Percentiles rank a stretch among this genome's conserved stretches.
Evolutionary conservation across 1,140 invertebrate species (phyloP).

Genomic region (Brachionus sp.): DNA sequence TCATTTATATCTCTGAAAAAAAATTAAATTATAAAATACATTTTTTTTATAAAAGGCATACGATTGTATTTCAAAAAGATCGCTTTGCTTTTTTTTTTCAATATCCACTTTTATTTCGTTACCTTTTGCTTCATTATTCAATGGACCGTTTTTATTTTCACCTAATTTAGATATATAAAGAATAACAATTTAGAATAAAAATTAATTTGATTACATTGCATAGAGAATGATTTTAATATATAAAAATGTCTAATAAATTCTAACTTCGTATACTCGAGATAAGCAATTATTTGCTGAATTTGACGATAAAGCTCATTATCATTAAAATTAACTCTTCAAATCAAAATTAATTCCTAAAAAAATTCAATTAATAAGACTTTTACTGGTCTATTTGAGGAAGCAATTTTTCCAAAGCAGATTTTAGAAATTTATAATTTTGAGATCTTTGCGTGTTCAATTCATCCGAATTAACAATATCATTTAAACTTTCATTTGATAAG

Average conservation of each 20-base stretch:
- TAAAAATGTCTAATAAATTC: constrained; percentile 38
- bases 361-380: not conserved
- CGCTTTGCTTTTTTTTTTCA: not conserved
- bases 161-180: not conserved
- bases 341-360: not conserved
- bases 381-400: constrained; percentile 42
- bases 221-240: constrained; percentile 35
- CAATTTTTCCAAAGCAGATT: not conserved
- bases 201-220: constrained; percentile 26
- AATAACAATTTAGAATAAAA: not conserved
- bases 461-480: not conserved
- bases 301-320: constrained; percentile 31
- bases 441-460: not conserved
- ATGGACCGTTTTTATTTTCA: not conserved
- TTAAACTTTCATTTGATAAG: not conserved
- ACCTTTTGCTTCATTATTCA: not conserved
- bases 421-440: constrained; percentile 21
- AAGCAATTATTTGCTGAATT: constrained; percentile 44
- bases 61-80: not conserved
- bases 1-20: constrained; percentile 19
- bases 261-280: constrained; percentile 26
- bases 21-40: too few species aligned
- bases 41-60: too few species aligned
- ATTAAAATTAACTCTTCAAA: constrained; percentile 38
- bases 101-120: not conserved